These are phyloP conservation scores for Hystrix cristata DNA, from an alignment of 2,113 vertebrate genomes.

Conservation along the genomic window DNA sequence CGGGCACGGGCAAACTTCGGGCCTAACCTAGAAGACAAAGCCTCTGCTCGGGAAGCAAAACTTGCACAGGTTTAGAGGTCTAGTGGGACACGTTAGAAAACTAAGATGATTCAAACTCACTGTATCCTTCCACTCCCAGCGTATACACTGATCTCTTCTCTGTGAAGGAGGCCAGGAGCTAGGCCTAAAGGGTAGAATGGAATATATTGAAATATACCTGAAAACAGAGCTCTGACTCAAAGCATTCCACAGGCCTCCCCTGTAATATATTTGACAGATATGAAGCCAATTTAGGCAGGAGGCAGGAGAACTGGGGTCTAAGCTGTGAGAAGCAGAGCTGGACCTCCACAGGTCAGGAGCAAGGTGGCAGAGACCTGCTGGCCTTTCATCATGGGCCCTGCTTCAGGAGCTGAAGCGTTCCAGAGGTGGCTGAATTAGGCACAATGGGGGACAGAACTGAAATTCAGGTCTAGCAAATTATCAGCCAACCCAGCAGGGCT, in stretches of 20 bases:
- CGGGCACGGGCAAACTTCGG: not conserved
- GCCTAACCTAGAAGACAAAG: not conserved
- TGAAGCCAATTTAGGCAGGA: not conserved
- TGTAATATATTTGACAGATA: not conserved
- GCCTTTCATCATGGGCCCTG: not conserved
- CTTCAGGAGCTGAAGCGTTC: not conserved
- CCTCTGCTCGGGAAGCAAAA: not conserved
- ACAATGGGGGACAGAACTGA: not conserved
- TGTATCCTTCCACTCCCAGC: not conserved
- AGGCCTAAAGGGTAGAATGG: not conserved
- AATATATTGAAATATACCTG: not conserved
- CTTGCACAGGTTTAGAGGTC: not conserved
- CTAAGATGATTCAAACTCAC: not conserved
- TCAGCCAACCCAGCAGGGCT: not conserved
- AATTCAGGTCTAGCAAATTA: not conserved
- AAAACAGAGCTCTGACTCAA: not conserved
- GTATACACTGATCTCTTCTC: not conserved
- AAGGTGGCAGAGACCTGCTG: not conserved
- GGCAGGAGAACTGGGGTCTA: not conserved
- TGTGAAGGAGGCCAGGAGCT: not conserved
- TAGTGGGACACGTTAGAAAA: not conserved
- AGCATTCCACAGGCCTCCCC: not conserved
- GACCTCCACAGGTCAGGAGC: not conserved
- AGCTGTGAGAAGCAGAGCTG: not conserved
- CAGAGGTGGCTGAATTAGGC: not conserved